Evolutionary conservation across 2,797 vertebrate species (phyloP).

Genomic region (Meriones psammophilus): DNA sequence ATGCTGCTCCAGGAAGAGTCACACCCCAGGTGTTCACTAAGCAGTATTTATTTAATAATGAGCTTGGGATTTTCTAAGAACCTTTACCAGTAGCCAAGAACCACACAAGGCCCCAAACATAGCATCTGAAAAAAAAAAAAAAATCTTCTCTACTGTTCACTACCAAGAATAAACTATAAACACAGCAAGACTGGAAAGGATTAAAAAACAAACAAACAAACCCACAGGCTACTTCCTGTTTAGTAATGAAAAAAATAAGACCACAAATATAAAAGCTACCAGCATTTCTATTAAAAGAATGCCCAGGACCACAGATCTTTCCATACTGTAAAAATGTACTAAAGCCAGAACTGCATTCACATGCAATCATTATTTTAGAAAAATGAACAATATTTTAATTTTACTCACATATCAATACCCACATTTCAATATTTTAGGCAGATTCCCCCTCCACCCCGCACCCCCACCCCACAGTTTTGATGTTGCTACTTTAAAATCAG

Average conservation of each 20-base stretch:
- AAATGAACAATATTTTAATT: slow-evolving; percentile 26
- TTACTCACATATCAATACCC: background rate
- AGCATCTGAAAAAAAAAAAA: background rate
- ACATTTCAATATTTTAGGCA: background rate
- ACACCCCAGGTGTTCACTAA: background rate
- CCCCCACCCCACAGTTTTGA: background rate
- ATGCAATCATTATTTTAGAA: background rate
- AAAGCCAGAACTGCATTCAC: background rate
- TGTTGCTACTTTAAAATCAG: background rate
- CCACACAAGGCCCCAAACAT: background rate
- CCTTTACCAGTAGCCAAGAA: background rate
- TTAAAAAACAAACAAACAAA: background rate
- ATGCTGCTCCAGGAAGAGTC: background rate
- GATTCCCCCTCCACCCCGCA: background rate
- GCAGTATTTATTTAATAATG: background rate
- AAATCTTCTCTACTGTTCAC: background rate
- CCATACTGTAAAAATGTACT: background rate
- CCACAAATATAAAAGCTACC: background rate
- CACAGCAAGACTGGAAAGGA: slow-evolving; percentile 34
- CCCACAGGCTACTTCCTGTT: background rate
- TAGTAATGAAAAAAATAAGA: slow-evolving; percentile 12
- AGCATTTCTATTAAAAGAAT: background rate
- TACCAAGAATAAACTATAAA: slow-evolving; percentile 27
- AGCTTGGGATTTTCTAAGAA: slow-evolving; percentile 23
- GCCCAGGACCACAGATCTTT: background rate